phyloP scores from a whole-genome alignment of 2,797 vertebrate genomes.

The Sebastes kiyomatsui region DNA sequence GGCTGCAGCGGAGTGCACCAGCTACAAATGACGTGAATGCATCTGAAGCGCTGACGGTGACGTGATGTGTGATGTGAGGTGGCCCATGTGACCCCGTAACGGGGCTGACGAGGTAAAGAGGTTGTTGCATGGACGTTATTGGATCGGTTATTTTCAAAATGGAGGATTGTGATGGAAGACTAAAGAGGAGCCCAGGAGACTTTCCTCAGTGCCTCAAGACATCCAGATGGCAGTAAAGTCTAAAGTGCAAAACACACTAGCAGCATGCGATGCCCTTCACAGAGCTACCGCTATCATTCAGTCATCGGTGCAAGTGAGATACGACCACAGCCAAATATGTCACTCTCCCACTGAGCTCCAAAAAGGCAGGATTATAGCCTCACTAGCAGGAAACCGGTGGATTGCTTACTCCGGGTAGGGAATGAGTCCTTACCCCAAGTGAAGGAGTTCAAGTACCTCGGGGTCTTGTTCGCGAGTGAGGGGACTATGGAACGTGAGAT shows the following conservation, averaged over 20 bases:
- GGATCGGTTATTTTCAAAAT: neutral
- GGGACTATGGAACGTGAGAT: no score
- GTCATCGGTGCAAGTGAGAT: neutral
- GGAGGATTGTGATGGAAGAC: neutral
- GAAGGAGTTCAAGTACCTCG: no score
- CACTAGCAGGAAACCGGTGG: no score
- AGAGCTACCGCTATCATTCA: neutral
- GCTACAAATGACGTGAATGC: slow-evolving; percentile 4
- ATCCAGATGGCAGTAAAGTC: neutral
- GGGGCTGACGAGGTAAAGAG: neutral
- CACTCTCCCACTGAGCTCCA: no score
- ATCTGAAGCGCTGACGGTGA: neutral
- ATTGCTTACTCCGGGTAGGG: no score
- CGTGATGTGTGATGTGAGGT: neutral
- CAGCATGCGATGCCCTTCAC: neutral
- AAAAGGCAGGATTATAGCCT: neutral
- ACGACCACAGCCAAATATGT: neutral
- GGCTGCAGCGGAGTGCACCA: neutral
- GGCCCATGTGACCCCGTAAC: neutral
- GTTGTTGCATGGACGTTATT: neutral
- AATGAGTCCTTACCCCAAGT: no score
- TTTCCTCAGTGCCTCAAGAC: neutral
- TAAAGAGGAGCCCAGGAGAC: neutral
- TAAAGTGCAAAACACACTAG: neutral
- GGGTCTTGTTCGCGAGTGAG: no score